These are phyloP conservation scores for Nemotelus pantherinus DNA, from an alignment of 2,888 invertebrate genomes.

Conservation along the genomic window DNA sequence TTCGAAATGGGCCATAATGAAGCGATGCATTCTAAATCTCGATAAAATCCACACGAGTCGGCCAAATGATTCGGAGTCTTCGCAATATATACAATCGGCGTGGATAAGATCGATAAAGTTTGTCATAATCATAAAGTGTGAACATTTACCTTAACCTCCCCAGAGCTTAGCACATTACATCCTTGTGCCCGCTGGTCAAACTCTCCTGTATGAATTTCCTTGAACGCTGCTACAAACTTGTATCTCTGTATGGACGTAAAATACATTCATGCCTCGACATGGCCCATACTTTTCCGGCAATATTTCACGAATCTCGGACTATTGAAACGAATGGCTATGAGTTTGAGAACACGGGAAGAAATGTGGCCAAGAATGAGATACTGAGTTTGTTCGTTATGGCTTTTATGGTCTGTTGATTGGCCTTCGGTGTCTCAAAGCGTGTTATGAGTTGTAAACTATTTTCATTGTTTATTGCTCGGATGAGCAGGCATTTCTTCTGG, in stretches of 20 bases:
- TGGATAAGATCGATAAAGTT: conserved; percentile 24
- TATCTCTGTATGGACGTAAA: neutral
- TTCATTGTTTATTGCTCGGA: conserved; percentile 21
- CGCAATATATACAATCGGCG: neutral
- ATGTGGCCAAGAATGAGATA: neutral
- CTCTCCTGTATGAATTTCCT: neutral
- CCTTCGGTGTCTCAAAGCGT: conserved; percentile 29
- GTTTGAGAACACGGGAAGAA: neutral
- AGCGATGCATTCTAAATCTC: conserved; percentile 3
- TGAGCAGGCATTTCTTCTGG: conserved; percentile 8
- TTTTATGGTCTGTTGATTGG: conserved; percentile 44
- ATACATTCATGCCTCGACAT: neutral
- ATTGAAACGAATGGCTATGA: conserved; percentile 26
- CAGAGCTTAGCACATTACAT: neutral
- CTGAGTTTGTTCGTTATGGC: conserved; percentile 8
- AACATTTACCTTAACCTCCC: conserved; percentile 32
- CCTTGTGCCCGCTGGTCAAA: neutral
- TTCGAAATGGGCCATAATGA: conserved; percentile 23
- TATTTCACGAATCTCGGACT: conserved; percentile 8
- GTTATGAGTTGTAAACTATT: conserved; percentile 40
- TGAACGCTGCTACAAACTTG: neutral
- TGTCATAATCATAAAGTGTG: conserved; percentile 37
- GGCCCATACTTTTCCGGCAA: neutral
- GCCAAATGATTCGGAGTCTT: neutral
- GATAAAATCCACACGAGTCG: neutral